Percentiles rank a stretch among this genome's conserved stretches.
Conservation (phyloP, 1,140 invertebrate genomes). For the Tenebrio molitor region DNA sequence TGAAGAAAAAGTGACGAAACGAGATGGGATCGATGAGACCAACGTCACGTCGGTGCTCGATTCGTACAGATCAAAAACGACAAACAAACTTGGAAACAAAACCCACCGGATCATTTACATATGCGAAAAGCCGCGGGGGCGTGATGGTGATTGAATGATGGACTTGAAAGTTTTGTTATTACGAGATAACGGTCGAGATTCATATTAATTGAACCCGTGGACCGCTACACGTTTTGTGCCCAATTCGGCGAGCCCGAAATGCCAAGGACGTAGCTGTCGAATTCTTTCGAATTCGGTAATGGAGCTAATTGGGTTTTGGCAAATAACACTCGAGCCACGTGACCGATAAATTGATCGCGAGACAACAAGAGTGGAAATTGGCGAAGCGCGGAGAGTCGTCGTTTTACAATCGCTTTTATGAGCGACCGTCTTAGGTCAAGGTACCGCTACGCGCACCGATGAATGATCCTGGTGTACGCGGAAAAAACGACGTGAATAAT, state of each 20-base stretch:
- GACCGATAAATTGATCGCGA: background rate
- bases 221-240: background rate
- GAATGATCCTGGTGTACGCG: conserved; percentile 14
- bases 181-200: background rate
- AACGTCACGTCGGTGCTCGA: no score
- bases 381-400: no score
- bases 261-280: background rate
- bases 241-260: background rate
- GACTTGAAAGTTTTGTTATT: background rate
- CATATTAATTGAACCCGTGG: background rate
- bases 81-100: no score
- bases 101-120: no score
- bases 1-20: no score
- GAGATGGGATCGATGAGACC: no score
- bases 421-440: conserved; percentile 41
- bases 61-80: no score
- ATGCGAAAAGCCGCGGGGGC: background rate
- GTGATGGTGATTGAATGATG: background rate
- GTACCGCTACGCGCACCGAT: conserved; percentile 28
- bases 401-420: conserved; percentile 33
- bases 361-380: background rate
- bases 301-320: no score
- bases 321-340: no score
- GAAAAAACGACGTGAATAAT: background rate
- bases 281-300: no score